phyloP scores from a whole-genome alignment of 2,113 vertebrate species.

The Catagonus wagneri region DNA sequence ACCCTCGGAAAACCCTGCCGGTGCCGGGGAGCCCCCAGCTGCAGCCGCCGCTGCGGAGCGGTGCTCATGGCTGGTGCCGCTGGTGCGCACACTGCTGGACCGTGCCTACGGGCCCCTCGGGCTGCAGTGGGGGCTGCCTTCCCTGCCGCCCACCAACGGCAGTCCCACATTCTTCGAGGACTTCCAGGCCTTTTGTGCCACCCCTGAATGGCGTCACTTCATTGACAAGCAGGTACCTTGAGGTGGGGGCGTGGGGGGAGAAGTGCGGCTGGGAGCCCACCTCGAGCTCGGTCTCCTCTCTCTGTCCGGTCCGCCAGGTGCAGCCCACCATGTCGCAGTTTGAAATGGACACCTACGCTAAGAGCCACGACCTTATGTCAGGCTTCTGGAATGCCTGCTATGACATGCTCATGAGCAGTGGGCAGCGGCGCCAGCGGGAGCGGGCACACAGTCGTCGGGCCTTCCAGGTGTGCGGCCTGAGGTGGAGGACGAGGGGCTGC shows the following conservation, averaged over 20 bases:
- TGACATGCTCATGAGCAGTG: slow-evolving; percentile 96
- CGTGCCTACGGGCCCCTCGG: slow-evolving; percentile 91
- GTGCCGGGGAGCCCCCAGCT: accelerated
- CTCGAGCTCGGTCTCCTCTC: not conserved
- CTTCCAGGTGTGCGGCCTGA: slow-evolving; percentile 91
- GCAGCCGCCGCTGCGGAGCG: slow-evolving; percentile 75
- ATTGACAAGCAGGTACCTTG: slow-evolving; percentile 92
- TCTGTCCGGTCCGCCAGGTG: slow-evolving; percentile 86
- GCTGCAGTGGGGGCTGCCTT: slow-evolving; percentile 93
- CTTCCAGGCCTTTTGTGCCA: slow-evolving; percentile 93
- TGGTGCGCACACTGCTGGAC: slow-evolving; percentile 94
- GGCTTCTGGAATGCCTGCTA: slow-evolving; percentile 99
- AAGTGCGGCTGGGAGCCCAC: not conserved
- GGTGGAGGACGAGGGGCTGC: not conserved
- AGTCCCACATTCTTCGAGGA: slow-evolving; percentile 96
- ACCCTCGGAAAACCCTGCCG: accelerated
- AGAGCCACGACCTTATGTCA: slow-evolving; percentile 98
- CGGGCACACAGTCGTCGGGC: slow-evolving; percentile 87
- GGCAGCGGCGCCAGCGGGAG: slow-evolving; percentile 90
- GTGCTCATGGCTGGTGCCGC: slow-evolving; percentile 94
- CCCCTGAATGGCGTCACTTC: slow-evolving; percentile 93
- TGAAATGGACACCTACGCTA: slow-evolving; percentile 95
- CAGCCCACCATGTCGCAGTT: slow-evolving; percentile 95
- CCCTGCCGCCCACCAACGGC: slow-evolving; percentile 95
- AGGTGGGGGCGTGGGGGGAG: accelerated